Percentiles rank a stretch among this genome's conserved stretches.
Conservation (phyloP, 2,888 invertebrate species). For the Apoderus coryli region DNA sequence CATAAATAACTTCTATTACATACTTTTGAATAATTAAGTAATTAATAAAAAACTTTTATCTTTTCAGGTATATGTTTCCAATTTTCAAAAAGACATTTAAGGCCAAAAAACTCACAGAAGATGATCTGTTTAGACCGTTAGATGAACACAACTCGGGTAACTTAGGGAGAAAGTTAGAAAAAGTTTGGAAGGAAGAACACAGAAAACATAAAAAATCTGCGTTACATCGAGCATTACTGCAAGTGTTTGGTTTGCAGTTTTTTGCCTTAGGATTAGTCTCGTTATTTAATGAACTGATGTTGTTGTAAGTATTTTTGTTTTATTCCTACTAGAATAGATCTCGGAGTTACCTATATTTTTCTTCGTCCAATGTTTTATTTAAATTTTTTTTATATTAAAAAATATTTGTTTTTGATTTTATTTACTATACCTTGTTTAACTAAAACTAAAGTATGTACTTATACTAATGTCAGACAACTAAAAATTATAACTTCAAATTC, state of each 20-base stretch:
- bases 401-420: no score
- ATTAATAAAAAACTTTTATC: neutral
- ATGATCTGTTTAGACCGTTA: conserved; percentile 57
- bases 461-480: no score
- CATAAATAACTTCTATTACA: no score
- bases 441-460: no score
- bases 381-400: no score
- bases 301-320: conserved; percentile 31
- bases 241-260: conserved; percentile 25
- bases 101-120: conserved; percentile 48
- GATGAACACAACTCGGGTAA: conserved; percentile 48
- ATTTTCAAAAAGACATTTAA: conserved; percentile 56
- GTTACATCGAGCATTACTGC: conserved; percentile 25
- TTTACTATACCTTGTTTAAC: no score
- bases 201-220: conserved; percentile 26
- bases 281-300: conserved; percentile 26
- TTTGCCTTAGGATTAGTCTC: conserved; percentile 25
- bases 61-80: conserved; percentile 59
- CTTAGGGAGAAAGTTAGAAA: conserved; percentile 50
- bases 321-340: no score
- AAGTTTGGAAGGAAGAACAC: conserved; percentile 30
- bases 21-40: no score
- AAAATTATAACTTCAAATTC: no score
- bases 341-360: no score
- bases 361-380: no score